phyloP scores from a whole-genome alignment of 2,113 vertebrate species.

The Vimba vimba region DNA sequence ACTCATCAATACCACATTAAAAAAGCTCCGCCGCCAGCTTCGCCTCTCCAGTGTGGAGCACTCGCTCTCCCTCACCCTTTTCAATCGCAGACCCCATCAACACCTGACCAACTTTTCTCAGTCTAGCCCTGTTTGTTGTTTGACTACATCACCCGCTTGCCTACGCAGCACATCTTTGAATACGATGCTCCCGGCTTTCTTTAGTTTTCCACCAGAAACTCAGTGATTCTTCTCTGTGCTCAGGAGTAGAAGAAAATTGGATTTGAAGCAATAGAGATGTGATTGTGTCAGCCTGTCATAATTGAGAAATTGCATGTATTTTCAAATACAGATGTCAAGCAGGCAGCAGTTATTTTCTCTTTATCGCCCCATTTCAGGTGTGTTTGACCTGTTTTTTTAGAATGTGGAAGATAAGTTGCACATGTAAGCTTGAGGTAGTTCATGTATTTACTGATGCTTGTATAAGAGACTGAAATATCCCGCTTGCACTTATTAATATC shows the following conservation, averaged over 20 bases:
- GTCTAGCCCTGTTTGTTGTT: constrained; percentile 25
- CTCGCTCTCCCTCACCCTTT: constrained; percentile 48
- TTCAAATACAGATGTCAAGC: neutral
- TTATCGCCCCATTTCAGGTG: constrained; percentile 44
- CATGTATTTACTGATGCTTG: neutral
- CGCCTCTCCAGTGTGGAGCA: constrained; percentile 17
- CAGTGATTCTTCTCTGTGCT: neutral
- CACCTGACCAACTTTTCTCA: constrained; percentile 32
- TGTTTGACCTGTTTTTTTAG: neutral
- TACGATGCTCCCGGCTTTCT: constrained; percentile 25
- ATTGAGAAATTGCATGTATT: neutral
- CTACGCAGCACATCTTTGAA: constrained; percentile 35
- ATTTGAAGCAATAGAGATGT: constrained; percentile 25
- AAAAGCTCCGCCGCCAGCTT: constrained; percentile 64
- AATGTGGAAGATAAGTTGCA: neutral
- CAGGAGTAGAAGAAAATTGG: constrained; percentile 1
- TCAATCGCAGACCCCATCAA: constrained; percentile 45
- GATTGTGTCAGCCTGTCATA: constrained; percentile 1
- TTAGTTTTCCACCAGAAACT: constrained; percentile 2
- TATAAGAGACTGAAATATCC: neutral
- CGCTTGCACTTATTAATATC: neutral
- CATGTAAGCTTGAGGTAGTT: neutral
- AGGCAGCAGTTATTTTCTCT: neutral
- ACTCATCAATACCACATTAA: constrained; percentile 72
- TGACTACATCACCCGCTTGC: constrained; percentile 44